phyloP scores from a whole-genome alignment of 2,113 vertebrate genomes.

The Entosphenus tridentatus region DNA sequence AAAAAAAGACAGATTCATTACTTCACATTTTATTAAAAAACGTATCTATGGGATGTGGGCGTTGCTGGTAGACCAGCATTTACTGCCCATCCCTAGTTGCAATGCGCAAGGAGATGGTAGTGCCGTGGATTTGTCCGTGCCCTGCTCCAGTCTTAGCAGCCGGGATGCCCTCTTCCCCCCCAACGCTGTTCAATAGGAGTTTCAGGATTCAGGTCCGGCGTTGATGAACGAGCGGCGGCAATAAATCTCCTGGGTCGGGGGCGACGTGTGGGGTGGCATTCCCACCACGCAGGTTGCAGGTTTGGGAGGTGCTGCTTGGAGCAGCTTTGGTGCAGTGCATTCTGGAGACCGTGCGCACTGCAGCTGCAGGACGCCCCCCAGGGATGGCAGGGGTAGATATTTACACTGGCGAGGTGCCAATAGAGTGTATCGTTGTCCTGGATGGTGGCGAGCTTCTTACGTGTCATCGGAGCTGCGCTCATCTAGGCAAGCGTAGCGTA shows the following conservation, averaged over 20 bases:
- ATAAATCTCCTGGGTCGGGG: background rate
- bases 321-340: conserved; percentile 4
- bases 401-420: background rate
- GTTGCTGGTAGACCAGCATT: background rate
- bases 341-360: background rate
- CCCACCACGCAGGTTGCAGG: background rate
- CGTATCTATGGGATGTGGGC: background rate
- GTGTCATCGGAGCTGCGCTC: background rate
- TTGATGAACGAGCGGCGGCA: background rate
- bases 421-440: background rate
- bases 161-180: background rate
- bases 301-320: background rate
- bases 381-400: background rate
- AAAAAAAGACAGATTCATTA: background rate
- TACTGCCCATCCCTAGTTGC: background rate
- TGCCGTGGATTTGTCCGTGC: background rate
- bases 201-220: background rate
- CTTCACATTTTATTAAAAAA: background rate
- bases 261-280: background rate
- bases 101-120: background rate
- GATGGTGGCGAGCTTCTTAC: background rate
- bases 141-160: background rate
- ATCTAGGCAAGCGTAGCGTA: background rate
- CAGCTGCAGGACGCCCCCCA: background rate
- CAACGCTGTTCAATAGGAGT: background rate